Evolutionary conservation across 2,888 invertebrate species (phyloP), one percentile per base, ranked within the genome.

Genomic region (Epinotia ramella): DNA sequence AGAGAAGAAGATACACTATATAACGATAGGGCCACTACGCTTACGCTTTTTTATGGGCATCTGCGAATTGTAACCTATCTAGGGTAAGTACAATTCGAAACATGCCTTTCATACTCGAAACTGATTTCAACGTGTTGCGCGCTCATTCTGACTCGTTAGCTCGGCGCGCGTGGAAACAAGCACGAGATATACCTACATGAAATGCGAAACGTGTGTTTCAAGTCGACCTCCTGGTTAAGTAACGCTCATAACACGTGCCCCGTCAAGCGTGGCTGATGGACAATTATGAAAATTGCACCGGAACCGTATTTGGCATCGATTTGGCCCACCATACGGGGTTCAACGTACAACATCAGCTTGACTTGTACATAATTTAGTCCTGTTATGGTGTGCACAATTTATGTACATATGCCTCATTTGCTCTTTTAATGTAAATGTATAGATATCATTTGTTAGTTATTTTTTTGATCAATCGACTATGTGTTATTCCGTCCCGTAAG

Each of bases 211-310:
- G 4, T 16, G 16, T 16, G 12, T 49, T 6, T 12, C 6, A 16
- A 16, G 16, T 49, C 49, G 49, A 49, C 0, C 13, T 3, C 16
- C 49, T n/a, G 1, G 49, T 70, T 60, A 49, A 28, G 59, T 60
- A 57, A 68, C 68, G 44, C 57, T 20, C 57, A 70, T 60, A 28
- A 70, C 62, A 33, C 24, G 33, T 62, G 33, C 49, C 70, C 46
- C 53, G 65, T 62, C 60, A 62, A 71, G 71, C 70, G 60, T 56
- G 59, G 64, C 62, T 65, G 40, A 65, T 62, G 60, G 44, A 56
- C 56, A 53, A 75, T 76, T 76, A 76, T 71, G 62, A 76, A 76
- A 72, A 71, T 69, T 65, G 71, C 9, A 59, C 68, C 68, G 44
- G 56, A 59, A 46, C 57, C 59, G 49, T 73, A 66, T 60, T 73